phyloP scores from a whole-genome alignment of 2,113 vertebrate genomes.

The Corydoras sp. region DNA sequence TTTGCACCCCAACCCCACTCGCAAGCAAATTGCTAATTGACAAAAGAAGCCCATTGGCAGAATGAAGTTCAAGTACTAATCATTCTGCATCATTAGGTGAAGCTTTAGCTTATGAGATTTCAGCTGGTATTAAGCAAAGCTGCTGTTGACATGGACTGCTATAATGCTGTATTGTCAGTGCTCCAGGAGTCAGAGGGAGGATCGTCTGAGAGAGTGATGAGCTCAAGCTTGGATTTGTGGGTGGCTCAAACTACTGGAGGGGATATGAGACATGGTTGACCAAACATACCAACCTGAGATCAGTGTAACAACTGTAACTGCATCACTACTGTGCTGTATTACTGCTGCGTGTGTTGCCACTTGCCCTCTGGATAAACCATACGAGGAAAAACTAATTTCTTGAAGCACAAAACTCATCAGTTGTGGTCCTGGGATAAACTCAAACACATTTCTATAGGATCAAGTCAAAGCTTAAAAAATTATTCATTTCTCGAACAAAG shows the following conservation, averaged over 20 bases:
- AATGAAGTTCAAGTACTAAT: constrained; percentile 67
- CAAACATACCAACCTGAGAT: constrained; percentile 1
- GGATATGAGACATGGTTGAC: constrained; percentile 36
- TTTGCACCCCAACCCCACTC: background rate
- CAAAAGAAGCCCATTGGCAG: constrained; percentile 57
- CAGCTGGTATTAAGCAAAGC: constrained; percentile 80
- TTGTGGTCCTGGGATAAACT: background rate
- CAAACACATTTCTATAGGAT: background rate
- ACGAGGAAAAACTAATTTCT: background rate
- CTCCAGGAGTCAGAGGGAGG: constrained; percentile 70
- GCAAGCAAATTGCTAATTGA: constrained; percentile 53
- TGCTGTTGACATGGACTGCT: constrained; percentile 79
- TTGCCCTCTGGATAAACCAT: background rate
- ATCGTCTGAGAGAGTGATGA: constrained; percentile 55
- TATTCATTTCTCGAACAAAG: background rate
- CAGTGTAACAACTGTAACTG: constrained; percentile 18
- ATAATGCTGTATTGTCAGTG: constrained; percentile 77
- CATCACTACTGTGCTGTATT: constrained; percentile 22
- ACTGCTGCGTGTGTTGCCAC: constrained; percentile 10
- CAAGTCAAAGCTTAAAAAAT: background rate
- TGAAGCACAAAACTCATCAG: too few relatives aligned
- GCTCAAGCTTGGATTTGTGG: constrained; percentile 67
- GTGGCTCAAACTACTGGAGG: constrained; percentile 56
- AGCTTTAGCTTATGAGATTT: constrained; percentile 79
- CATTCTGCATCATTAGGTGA: constrained; percentile 77